Evolutionary conservation across 2,113 vertebrate species (phyloP), one percentile per base, ranked within the genome.

Genomic region (Oryzias woworae): DNA sequence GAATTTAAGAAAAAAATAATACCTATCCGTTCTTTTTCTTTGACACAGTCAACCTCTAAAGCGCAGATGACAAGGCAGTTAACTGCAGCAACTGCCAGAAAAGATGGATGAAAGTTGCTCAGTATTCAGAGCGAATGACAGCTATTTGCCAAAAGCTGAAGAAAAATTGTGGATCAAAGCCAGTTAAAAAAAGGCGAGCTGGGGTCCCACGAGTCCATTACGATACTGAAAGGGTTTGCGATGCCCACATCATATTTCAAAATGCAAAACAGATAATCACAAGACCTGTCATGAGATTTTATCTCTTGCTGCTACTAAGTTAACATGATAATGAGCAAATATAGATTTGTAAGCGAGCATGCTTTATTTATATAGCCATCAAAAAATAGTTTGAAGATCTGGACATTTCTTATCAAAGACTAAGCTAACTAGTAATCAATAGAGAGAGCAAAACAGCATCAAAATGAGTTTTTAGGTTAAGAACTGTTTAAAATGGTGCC

Each of bases 61-160:
- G 49, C 12, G 3, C 13, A 24, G 49, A 51, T 15, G 22, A 51
- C 49, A 51, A 51, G 49, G 14, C 49, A 51, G 49, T 24, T 24
- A 23, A 22, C 22, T 51, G 49, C 5, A 51, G 22, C 49, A 36
- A 36, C 26, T 26, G 17, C 28, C 52, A 53, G 10, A 13, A 31
- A 26, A 31, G 52, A 53, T 53, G 52, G 26, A 53, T 53, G 52
- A n/a, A 28, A 36, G 15, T 53, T 53, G 28, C 36, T 53, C 52
- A 53, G 17, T 36, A 53, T 53, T 36, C 52, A 31, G 52, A 31
- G 28, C 28, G 52, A 26, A 31, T 53, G 14, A 31, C 10, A 53
- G 26, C 26, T 28, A 16, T 53, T 53, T 53, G 52, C 26, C 52
- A 53, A 53, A 17, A 36, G 15, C 17, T 36, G 52, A 18, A 18